phyloP scores from a whole-genome alignment of 2,888 invertebrate genomes.

The Branchellion lobata region DNA sequence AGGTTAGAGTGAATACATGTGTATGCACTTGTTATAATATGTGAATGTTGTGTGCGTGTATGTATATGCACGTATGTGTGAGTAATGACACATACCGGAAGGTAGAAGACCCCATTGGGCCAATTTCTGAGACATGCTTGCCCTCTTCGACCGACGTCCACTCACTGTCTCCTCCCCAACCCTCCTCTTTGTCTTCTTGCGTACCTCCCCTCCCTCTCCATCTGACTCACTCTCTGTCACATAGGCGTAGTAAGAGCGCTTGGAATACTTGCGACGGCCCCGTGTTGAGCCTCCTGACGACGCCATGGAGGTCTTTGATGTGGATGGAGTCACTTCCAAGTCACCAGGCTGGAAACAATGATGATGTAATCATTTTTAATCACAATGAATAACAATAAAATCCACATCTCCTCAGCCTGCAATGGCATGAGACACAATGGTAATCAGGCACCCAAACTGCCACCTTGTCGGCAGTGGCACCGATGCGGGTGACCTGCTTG shows the following conservation, averaged over 20 bases:
- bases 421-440: no score
- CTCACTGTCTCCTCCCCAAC: constrained; percentile 12
- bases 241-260: constrained; percentile 30
- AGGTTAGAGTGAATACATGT: no score
- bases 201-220: not conserved
- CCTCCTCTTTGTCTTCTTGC: constrained; percentile 10
- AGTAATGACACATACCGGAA: constrained; percentile 23
- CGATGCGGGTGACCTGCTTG: not conserved
- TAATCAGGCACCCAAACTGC: no score
- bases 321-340: not conserved
- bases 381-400: no score
- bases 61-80: no score
- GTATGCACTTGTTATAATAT: not conserved
- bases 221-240: constrained; percentile 27
- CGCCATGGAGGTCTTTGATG: not conserved
- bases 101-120: constrained; percentile 48
- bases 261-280: constrained; percentile 24
- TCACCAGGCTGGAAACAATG: not conserved
- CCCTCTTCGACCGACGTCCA: constrained; percentile 43
- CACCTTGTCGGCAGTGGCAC: not conserved
- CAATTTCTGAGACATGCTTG: constrained; percentile 45
- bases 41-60: not conserved
- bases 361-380: no score
- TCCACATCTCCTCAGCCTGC: no score
- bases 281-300: not conserved